phyloP scores from a whole-genome alignment of 2,888 invertebrate genomes.

The Drosophila algonquin region DNA sequence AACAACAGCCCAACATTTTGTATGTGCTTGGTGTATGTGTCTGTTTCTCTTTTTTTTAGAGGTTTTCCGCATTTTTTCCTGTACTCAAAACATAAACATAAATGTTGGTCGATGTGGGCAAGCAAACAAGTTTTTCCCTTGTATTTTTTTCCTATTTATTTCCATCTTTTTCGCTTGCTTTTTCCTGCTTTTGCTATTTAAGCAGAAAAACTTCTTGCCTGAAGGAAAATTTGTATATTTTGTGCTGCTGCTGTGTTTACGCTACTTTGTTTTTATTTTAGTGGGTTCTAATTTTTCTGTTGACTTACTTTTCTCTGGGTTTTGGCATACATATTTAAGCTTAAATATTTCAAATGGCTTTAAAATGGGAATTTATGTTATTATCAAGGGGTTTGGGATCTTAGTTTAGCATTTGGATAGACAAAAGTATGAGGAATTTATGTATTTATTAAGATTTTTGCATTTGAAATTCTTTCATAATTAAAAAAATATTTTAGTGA shows the following conservation, averaged over 20 bases:
- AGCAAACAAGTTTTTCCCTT: constrained; percentile 53
- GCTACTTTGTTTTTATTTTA: constrained; percentile 7
- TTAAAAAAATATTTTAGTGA: background rate
- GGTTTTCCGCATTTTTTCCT: constrained; percentile 25
- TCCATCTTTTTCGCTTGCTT: constrained; percentile 9
- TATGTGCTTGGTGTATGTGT: constrained; percentile 38
- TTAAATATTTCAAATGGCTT: background rate
- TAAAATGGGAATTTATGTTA: background rate
- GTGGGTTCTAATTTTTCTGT: constrained; percentile 9
- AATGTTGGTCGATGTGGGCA: constrained; percentile 59
- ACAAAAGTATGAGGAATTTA: too few relatives aligned
- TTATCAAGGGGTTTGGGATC: too few relatives aligned
- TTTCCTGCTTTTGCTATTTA: constrained; percentile 29
- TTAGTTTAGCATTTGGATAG: too few relatives aligned
- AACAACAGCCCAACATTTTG: constrained; percentile 28
- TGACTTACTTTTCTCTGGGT: constrained; percentile 5
- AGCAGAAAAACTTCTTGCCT: constrained; percentile 20
- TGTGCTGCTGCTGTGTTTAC: constrained; percentile 7
- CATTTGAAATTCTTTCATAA: background rate
- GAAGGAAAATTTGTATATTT: constrained; percentile 10
- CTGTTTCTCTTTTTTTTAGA: constrained; percentile 43
- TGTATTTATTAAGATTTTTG: too few relatives aligned
- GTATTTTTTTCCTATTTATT: constrained; percentile 22
- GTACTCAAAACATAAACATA: constrained; percentile 53
- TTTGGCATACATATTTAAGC: constrained; percentile 5